These are phyloP conservation scores for Anastrepha obliqua DNA, from an alignment of 1,140 invertebrate species.

Conservation along the genomic window DNA sequence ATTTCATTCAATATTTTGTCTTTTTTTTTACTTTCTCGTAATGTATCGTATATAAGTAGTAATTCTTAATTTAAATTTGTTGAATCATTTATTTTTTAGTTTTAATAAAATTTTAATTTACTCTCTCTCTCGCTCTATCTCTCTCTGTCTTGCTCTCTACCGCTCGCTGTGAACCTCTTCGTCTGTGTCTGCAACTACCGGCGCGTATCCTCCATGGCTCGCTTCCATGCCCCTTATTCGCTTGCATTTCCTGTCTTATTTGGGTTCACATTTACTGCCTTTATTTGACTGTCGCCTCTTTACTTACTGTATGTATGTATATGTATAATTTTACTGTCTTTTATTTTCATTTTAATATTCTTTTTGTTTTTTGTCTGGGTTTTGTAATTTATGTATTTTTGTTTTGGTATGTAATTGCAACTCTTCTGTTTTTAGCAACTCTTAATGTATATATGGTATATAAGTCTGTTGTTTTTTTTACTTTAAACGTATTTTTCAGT, in stretches of 20 bases:
- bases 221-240: background rate
- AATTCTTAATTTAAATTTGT: conserved; percentile 42
- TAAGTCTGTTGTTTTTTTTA: conserved; percentile 31
- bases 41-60: conserved; percentile 48
- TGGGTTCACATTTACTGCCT: background rate
- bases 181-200: too few species aligned
- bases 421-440: conserved; percentile 35
- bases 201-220: background rate
- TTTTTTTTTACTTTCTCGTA: background rate
- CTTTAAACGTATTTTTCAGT: conserved; percentile 35
- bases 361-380: background rate
- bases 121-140: background rate
- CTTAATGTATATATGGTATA: conserved; percentile 50
- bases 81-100: conserved; percentile 20
- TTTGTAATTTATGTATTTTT: background rate
- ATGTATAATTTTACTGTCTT: conserved; percentile 30
- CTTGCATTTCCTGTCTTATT: background rate
- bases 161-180: background rate
- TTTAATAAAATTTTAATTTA: conserved; percentile 52
- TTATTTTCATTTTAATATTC: conserved; percentile 35
- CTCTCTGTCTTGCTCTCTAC: too few species aligned
- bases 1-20: conserved; percentile 18
- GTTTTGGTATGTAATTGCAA: conserved; percentile 44
- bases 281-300: conserved; percentile 3
- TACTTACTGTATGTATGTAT: conserved; percentile 14